Percentiles rank a stretch among this genome's conserved stretches.
These are phyloP conservation scores for Girardia tigrina DNA, from an alignment of 2,888 invertebrate genomes.

Conservation along the genomic window DNA sequence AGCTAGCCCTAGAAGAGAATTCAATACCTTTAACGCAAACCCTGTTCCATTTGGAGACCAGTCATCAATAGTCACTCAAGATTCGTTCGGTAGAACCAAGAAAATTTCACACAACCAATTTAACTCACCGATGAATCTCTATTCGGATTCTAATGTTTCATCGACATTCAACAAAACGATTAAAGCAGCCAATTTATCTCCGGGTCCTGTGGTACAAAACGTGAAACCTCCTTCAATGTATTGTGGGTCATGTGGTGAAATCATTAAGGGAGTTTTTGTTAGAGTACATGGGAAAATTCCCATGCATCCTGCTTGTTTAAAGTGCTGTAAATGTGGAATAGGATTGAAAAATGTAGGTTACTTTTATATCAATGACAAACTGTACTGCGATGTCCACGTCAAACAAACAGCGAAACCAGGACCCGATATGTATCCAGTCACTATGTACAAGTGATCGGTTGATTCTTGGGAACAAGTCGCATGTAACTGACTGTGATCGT, in stretches of 20 bases:
- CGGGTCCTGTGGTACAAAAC: slow-evolving; percentile 38
- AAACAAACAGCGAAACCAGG: slow-evolving; percentile 38
- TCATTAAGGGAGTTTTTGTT: slow-evolving; percentile 93
- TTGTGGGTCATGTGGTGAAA: slow-evolving; percentile 88
- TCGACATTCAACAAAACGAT: slow-evolving; percentile 81
- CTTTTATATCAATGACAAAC: slow-evolving; percentile 83
- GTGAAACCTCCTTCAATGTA: slow-evolving; percentile 51
- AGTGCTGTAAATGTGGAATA: slow-evolving; percentile 81
- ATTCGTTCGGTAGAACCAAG: slow-evolving; percentile 30
- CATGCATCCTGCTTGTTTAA: slow-evolving; percentile 90
- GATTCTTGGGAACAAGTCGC: neutral
- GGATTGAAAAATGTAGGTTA: slow-evolving; percentile 63
- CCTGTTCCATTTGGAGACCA: slow-evolving; percentile 23
- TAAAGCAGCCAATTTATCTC: slow-evolving; percentile 40
- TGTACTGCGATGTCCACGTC: slow-evolving; percentile 91
- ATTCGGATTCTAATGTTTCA: slow-evolving; percentile 83
- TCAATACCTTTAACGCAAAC: slow-evolving; percentile 32
- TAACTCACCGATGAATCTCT: slow-evolving; percentile 82
- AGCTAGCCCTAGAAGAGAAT: slow-evolving; percentile 36
- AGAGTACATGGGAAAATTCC: slow-evolving; percentile 85
- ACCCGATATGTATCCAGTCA: slow-evolving; percentile 36
- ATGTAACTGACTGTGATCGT: neutral
- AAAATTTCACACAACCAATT: slow-evolving; percentile 65
- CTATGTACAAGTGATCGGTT: slow-evolving; percentile 34
- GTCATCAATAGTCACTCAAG: slow-evolving; percentile 26